Base-by-base conservation (phyloP, 2,113 vertebrate genomes). In the Guaruba guarouba region DNA sequence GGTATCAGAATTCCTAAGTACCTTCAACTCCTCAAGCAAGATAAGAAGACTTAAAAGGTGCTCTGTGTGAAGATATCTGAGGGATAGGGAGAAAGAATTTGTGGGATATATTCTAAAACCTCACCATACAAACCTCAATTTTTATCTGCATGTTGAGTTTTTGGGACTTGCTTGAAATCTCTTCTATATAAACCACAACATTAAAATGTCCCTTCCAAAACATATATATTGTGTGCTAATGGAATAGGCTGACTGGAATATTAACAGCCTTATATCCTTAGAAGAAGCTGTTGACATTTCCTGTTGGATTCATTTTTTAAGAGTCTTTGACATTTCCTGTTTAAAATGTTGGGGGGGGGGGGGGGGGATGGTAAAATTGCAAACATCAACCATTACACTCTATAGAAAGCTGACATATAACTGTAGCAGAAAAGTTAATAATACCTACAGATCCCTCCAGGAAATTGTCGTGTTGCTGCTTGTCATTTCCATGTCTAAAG, bases 371-470 rank as follows among this genome's bases (percentile, higher is more conserved):
- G 29, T 86, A 41, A 94, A 89, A 92, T 66, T 54, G 57, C 39
- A 93, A 79, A 49, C 11, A 76, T 86, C 41, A 86, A 46, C 28
- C n/a, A 52, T 51, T 27, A 51, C 10, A 51, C 52, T 93, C 51
- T 94, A 67, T 89, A 82, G 39, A 94, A 89, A 69, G 28, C 62
- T 96, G 95, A 68, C 13, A 13, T 62, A 11, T 62, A 86, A 83
- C 44, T 55, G 37, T 92, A 94, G 96, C 43, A 88, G 12, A 71
- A 79, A 57, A 41, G 41, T 92, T 84, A 94, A 91, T 90, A 77
- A 63, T 80, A 75, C 61, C 75, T 64, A 17, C 70, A 83, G 46
- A 83, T 84, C 20, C 29, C 18, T 5, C 10, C 86, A 86, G 54
- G 96, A 91, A 74, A 93, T n/a, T 85, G 16, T 78, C 27, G 51